Base-by-base conservation (phyloP, 2,888 invertebrate genomes). In the Leptarthrus brevirostris region DNA sequence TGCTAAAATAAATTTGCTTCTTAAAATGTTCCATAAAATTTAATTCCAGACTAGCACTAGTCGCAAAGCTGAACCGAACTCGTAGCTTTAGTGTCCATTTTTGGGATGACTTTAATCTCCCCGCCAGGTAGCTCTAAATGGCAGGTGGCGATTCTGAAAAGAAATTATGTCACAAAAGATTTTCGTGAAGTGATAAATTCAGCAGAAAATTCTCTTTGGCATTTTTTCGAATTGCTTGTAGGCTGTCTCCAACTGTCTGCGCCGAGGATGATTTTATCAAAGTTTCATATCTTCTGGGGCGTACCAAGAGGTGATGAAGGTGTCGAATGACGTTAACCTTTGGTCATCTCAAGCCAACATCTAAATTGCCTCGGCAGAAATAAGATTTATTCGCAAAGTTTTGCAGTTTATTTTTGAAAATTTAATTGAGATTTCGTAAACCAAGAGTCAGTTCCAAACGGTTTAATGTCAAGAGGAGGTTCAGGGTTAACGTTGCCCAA, bases 151-250 rank as follows among this genome's bases (percentile, higher is more conserved):
- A 16, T 10, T 56, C 56, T 26, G 16, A 56, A 56, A 56, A 30
- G 40, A 61, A 61, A 61, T 61, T 61, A 61, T 61, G 61, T 61
- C 61, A 61, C 36, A 36, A 36, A 40, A 61, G 61, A 61, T 61
- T 36, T 61, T 61, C 61, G 61, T 61, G 61, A 18, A 8, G 36
- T 22, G 61, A 61, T 61, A 61, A 61, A 61, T 61, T 22, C 61
- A 61, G 18, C 61, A 61, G 34, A 61, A 61, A 61, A 61, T 61
- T 40, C 22, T 18, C 40, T 61, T 61, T 61, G 61, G 22, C 61
- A 61, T 61, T 40, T 61, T 61, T 36, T 20, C 61, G 40, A 40
- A 61, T 61, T 36, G 30, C 61, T 40, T n/a, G n/a, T 61, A 40
- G 61, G 56, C 26, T 6, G 12, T 8, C 44, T 14, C n/a, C n/a